These are phyloP conservation scores for Diaperis boleti DNA, from an alignment of 2,888 invertebrate genomes.

Conservation along the genomic window DNA sequence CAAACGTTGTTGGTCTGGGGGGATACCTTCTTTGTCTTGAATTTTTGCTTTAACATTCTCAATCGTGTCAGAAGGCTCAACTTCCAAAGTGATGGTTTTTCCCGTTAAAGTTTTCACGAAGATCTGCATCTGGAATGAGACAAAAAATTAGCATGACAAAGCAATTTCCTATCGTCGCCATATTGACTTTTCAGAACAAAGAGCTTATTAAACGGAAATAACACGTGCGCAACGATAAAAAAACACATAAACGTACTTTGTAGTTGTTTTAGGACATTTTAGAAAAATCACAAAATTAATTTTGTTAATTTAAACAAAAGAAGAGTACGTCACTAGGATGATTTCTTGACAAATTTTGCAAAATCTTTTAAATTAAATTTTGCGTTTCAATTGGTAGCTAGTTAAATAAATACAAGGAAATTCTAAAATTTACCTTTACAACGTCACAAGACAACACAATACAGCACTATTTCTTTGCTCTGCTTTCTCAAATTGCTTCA, in stretches of 20 bases:
- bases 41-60: too few relatives aligned
- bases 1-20: slow-evolving; percentile 82
- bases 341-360: slow-evolving; percentile 1
- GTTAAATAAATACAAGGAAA: not conserved
- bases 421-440: slow-evolving; percentile 30
- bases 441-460: not conserved
- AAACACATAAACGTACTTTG: not conserved
- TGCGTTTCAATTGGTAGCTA: not conserved
- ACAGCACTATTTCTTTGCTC: slow-evolving; percentile 1
- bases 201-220: not conserved
- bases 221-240: not conserved
- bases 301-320: slow-evolving; percentile 40
- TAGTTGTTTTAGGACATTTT: slow-evolving; percentile 5
- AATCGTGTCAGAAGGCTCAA: too few relatives aligned
- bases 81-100: too few relatives aligned
- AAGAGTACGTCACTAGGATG: slow-evolving; percentile 30
- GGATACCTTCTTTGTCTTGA: slow-evolving; percentile 68
- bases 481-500: slow-evolving; percentile 1
- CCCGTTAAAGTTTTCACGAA: slow-evolving; percentile 72
- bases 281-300: slow-evolving; percentile 37
- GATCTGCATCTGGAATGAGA: slow-evolving; percentile 62
- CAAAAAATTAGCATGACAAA: slow-evolving; percentile 6
- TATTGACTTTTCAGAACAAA: slow-evolving; percentile 21
- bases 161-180: slow-evolving; percentile 26
- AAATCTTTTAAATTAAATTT: too few relatives aligned